Percentiles rank a stretch among this genome's conserved stretches.
phyloP scores from a whole-genome alignment of 2,113 vertebrate genomes.

The Notothenia rossii region DNA sequence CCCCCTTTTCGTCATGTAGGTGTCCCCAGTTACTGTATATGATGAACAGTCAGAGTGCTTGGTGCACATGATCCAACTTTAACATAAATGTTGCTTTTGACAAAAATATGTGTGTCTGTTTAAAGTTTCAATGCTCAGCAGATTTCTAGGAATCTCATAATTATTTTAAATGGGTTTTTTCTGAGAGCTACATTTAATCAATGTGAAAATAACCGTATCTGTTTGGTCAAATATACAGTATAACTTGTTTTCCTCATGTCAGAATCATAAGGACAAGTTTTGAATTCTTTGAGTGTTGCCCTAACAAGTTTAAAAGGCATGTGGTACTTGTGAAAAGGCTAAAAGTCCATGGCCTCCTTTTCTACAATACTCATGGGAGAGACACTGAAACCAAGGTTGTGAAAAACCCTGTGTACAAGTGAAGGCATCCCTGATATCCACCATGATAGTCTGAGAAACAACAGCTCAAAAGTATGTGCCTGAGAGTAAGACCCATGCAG shows the following conservation, averaged over 20 bases:
- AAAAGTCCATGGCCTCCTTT: conserved; percentile 39
- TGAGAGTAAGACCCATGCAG: background rate
- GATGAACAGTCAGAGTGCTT: background rate
- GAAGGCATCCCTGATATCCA: conserved; percentile 30
- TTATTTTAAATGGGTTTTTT: background rate
- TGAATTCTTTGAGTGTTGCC: conserved; percentile 5
- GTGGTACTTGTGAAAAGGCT: conserved; percentile 36
- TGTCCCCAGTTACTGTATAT: background rate
- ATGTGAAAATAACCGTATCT: background rate
- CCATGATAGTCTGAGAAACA: conserved; percentile 28
- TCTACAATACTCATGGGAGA: conserved; percentile 37
- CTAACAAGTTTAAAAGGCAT: conserved; percentile 10
- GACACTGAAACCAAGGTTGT: conserved; percentile 25
- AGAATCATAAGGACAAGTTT: background rate
- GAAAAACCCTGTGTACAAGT: conserved; percentile 16
- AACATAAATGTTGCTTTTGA: background rate
- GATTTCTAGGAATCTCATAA: too few species aligned
- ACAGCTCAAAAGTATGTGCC: background rate
- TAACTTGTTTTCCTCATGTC: background rate
- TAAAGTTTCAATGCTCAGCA: background rate
- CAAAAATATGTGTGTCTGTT: too few species aligned
- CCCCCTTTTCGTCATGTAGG: background rate
- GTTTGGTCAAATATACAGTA: conserved; percentile 4
- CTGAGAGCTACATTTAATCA: background rate
- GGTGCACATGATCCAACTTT: background rate